Percentiles rank a stretch among this genome's conserved stretches.
Conservation (phyloP, 2,888 invertebrate genomes). For the Pycnomerus fuliginosus region DNA sequence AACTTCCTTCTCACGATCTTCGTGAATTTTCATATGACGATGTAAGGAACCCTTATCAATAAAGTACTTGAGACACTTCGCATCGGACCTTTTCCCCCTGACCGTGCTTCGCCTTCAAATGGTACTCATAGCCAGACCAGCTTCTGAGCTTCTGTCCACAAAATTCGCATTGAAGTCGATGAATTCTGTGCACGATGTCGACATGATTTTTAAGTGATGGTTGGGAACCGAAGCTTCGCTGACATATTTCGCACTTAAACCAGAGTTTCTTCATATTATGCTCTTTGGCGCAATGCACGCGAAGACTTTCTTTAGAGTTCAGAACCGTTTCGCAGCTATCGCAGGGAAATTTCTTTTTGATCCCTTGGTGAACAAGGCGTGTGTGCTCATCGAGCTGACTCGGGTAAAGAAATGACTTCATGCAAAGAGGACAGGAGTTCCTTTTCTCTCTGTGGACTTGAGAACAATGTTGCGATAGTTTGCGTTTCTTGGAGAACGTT, state of each 20-base stretch:
- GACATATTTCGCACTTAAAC: conserved; percentile 57
- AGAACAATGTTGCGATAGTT: no score
- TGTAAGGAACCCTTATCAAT: no score
- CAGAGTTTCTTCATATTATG: conserved; percentile 43
- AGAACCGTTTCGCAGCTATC: neutral
- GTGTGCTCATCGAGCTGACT: neutral
- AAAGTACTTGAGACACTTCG: no score
- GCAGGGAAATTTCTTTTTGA: neutral
- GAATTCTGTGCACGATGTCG: conserved; percentile 34
- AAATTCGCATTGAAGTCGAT: conserved; percentile 36
- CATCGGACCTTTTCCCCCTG: no score
- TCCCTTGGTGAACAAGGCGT: neutral
- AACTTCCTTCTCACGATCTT: no score
- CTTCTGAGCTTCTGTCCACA: conserved; percentile 38
- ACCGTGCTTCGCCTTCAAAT: no score
- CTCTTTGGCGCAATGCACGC: neutral
- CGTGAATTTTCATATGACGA: no score
- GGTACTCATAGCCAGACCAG: conserved; percentile 34
- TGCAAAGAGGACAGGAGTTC: neutral
- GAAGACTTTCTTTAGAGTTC: neutral
- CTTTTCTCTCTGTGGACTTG: no score
- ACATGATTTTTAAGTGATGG: conserved; percentile 33
- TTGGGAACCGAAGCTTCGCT: conserved; percentile 53
- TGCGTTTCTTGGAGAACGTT: no score
- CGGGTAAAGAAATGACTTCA: neutral